Evolutionary conservation across 2,888 invertebrate species (phyloP).

Genomic region (Tetranychus piercei): DNA sequence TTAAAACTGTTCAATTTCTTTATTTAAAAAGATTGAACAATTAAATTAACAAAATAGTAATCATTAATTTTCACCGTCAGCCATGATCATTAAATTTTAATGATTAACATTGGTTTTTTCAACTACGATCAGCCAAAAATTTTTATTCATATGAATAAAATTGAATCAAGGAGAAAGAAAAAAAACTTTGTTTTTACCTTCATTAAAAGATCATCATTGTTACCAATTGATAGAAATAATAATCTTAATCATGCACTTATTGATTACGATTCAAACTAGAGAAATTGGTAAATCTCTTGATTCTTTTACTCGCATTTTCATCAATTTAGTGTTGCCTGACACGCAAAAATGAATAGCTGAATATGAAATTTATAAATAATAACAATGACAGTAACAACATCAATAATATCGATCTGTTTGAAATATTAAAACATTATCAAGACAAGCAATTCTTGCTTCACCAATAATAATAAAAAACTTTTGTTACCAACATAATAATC

Average conservation of each 20-base stretch:
- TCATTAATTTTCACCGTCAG: not conserved
- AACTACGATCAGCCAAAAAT: not conserved
- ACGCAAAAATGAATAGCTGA: not conserved
- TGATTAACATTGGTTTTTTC: not conserved
- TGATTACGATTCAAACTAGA: not conserved
- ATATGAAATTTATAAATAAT: not conserved
- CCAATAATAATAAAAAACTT: too few relatives aligned
- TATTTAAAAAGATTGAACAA: not conserved
- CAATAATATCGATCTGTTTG: not conserved
- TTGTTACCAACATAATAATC: too few relatives aligned
- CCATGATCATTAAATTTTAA: not conserved
- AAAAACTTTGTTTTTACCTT: not conserved
- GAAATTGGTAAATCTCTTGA: not conserved
- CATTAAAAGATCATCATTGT: not conserved
- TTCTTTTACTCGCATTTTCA: not conserved
- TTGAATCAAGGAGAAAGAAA: not conserved
- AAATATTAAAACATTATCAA: not conserved
- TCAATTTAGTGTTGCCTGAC: not conserved
- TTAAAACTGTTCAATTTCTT: too few relatives aligned
- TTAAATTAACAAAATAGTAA: not conserved
- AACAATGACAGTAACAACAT: not conserved
- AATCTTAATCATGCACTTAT: not conserved
- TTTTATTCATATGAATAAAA: not conserved
- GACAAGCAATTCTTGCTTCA: too few relatives aligned
- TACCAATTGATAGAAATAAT: not conserved